phyloP scores from a whole-genome alignment of 2,888 invertebrate species.

The Drosophila sordidula region DNA sequence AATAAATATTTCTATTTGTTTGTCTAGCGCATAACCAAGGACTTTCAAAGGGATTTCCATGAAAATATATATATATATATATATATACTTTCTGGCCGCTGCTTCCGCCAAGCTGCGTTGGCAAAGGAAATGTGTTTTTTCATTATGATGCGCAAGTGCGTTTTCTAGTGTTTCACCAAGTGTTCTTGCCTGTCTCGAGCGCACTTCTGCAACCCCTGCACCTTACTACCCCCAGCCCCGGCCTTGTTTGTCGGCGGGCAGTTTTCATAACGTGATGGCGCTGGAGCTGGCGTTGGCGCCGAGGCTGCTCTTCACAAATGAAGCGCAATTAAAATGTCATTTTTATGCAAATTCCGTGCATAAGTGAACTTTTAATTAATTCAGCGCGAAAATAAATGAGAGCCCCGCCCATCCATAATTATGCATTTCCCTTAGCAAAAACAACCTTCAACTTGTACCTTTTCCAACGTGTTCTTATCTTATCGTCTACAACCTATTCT shows the following conservation, averaged over 20 bases:
- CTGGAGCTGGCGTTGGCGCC: slow-evolving; percentile 11
- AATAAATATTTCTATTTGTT: slow-evolving; percentile 55
- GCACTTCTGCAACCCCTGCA: slow-evolving; percentile 47
- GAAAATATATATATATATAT: slow-evolving; percentile 13
- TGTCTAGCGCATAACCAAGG: slow-evolving; percentile 16
- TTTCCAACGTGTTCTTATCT: slow-evolving; percentile 22
- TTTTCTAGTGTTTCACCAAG: slow-evolving; percentile 65
- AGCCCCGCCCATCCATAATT: slow-evolving; percentile 64
- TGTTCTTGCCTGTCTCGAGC: slow-evolving; percentile 72
- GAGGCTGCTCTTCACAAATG: slow-evolving; percentile 68
- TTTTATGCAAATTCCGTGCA: slow-evolving; percentile 81
- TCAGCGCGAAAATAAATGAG: slow-evolving; percentile 76
- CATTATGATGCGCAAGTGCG: slow-evolving; percentile 73
- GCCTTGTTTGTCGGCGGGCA: slow-evolving; percentile 24
- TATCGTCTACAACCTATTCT: slow-evolving; percentile 22
- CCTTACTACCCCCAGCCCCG: not conserved
- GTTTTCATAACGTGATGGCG: slow-evolving; percentile 59
- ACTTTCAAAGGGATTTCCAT: slow-evolving; percentile 31
- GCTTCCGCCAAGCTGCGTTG: slow-evolving; percentile 1
- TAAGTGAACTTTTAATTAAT: slow-evolving; percentile 82
- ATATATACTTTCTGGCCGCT: not conserved
- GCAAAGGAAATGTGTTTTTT: slow-evolving; percentile 69
- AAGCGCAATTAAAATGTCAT: slow-evolving; percentile 81
- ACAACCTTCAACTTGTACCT: slow-evolving; percentile 44
- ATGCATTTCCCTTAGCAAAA: slow-evolving; percentile 47